These are phyloP conservation scores for Marmota flaviventris DNA, from an alignment of 2,113 vertebrate species.

Conservation along the genomic window DNA sequence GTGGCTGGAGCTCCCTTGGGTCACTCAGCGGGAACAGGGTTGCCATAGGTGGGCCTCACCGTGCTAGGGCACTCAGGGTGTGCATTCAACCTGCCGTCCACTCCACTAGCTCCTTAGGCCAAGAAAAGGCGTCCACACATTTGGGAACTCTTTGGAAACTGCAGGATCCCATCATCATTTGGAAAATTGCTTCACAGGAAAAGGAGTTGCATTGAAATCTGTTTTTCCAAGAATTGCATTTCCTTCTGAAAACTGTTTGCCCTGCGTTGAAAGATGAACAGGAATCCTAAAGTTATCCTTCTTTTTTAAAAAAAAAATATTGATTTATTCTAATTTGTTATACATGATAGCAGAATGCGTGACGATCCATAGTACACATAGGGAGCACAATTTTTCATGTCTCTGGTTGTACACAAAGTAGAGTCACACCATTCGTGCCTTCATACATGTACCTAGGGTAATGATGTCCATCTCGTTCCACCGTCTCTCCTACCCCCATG, in stretches of 20 bases:
- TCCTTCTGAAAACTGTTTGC: not conserved
- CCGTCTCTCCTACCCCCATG: no score
- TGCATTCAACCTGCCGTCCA: not conserved
- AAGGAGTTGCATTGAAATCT: not conserved
- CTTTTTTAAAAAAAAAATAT: no score
- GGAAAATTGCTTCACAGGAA: not conserved
- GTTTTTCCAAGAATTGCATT: slow-evolving; percentile 19
- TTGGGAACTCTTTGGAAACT: not conserved
- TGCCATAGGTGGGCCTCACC: not conserved
- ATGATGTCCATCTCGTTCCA: no score
- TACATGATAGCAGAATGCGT: no score
- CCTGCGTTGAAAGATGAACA: not conserved
- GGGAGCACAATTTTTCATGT: no score
- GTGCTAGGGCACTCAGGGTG: accelerated
- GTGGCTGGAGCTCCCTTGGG: not conserved
- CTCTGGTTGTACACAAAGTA: no score
- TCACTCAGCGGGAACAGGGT: not conserved
- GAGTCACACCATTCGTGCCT: no score
- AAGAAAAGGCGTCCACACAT: not conserved
- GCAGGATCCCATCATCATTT: not conserved
- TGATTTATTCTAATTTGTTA: no score
- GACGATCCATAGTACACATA: no score
- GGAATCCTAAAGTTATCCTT: not conserved
- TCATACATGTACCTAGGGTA: no score
- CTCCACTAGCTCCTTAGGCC: not conserved